Conservation (phyloP, 2,888 invertebrate species). For the Tortricodes alternella region DNA sequence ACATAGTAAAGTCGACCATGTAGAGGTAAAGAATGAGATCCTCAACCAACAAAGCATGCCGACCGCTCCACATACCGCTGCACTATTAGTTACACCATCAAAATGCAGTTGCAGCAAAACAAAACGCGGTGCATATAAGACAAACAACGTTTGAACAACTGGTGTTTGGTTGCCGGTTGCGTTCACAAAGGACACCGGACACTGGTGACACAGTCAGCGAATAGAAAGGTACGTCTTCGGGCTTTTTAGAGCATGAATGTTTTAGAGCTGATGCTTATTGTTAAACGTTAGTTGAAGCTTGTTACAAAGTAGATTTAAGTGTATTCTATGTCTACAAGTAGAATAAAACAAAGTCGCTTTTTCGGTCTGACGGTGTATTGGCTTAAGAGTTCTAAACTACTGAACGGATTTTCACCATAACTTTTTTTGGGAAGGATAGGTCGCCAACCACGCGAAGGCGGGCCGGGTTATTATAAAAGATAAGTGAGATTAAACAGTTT, state of each 20-base stretch:
- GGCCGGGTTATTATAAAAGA: too few relatives aligned
- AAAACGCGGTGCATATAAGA: conserved; percentile 17
- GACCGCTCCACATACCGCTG: conserved; percentile 3
- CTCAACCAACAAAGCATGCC: neutral
- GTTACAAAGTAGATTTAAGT: neutral
- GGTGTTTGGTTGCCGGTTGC: conserved; percentile 39
- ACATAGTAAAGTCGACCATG: neutral
- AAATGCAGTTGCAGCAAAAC: conserved; percentile 29
- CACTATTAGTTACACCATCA: conserved; percentile 19
- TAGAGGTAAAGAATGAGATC: neutral
- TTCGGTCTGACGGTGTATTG: too few relatives aligned
- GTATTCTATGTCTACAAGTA: too few relatives aligned
- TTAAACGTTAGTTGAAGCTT: neutral
- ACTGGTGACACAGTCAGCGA: conserved; percentile 40
- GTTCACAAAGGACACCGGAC: conserved; percentile 47
- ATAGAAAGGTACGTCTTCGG: conserved; percentile 36
- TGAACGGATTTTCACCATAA: too few relatives aligned
- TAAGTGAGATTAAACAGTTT: neutral
- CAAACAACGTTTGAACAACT: conserved; percentile 25
- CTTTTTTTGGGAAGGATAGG: too few relatives aligned
- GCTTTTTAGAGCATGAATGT: conserved; percentile 40
- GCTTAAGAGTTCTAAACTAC: too few relatives aligned
- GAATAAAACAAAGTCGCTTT: too few relatives aligned
- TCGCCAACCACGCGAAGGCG: too few relatives aligned
- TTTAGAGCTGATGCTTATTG: conserved; percentile 8